Base-by-base conservation (phyloP, 2,113 vertebrate genomes). In the Alligator mississippiensis region DNA sequence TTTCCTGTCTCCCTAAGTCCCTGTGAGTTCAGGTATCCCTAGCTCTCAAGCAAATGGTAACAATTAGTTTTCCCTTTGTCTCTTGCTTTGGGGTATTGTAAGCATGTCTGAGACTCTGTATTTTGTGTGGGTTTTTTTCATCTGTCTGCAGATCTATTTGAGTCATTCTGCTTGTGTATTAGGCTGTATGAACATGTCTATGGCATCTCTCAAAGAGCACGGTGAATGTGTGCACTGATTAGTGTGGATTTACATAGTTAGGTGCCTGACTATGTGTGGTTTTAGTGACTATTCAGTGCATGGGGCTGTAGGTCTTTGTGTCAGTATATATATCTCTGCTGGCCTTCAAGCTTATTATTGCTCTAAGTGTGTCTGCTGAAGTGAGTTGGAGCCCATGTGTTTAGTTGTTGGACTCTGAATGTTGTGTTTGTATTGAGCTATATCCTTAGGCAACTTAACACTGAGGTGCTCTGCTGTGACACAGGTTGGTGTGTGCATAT, bases 21-120 rank as follows among this genome's bases (percentile, higher is more conserved):
- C 84, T 78, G 76, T 0, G 1, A 87, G 80, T 95, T 94, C 94
- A 82, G 85, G 77, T 81, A 79, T 92, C 81, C 80, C 68, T 1
- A 2, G 84, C 90, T 96, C 85, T 84, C 95, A 92, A 72, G 80
- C 54, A 87, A 96, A 94, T 87, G 88, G 89, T 22, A 64, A 95
- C 88, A 95, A 88, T 89, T 84, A 82, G 11, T 86, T 85, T 80
- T 82, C 74, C 55, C 80, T 84, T 82, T 54, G 54, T 90, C 86
- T 81, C 75, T 95, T 87, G 80, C 83, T 88, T 90, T 86, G 93
- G 90, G 87, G 28, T 68, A 61, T 78, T 94, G 77, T 93, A 63
- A 93, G 92, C 76, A 87, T 94, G 93, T 93, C 92, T 76, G 93
- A 90, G 91, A 77, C 82, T 86, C 61, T 92, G 95, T 91, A 47